Conservation (phyloP, 2,113 vertebrate species). For the Chaetura pelagica region DNA sequence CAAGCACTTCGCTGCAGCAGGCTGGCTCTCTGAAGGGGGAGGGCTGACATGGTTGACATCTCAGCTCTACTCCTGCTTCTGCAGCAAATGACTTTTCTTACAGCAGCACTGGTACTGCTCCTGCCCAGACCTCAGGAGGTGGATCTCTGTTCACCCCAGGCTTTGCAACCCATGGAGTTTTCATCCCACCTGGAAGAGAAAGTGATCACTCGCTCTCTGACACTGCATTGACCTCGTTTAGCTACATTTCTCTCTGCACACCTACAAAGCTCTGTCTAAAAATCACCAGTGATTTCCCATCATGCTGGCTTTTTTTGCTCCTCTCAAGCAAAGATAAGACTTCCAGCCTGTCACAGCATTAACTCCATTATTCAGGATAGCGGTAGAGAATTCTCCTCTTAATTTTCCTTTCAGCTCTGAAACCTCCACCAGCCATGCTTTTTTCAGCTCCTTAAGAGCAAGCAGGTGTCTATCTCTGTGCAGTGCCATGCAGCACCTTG, state of each 20-base stretch:
- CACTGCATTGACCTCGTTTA: neutral
- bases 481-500: neutral
- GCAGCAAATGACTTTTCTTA: neutral
- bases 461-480: neutral
- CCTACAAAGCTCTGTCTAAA: neutral
- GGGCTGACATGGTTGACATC: neutral
- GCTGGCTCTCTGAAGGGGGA: neutral
- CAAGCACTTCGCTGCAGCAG: neutral
- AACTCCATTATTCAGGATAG: neutral
- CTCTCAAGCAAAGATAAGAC: neutral
- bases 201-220: neutral
- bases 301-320: neutral
- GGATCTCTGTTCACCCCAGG: neutral
- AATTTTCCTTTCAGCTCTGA: neutral
- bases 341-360: neutral
- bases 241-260: neutral
- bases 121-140: neutral
- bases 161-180: neutral
- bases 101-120: rapidly evolving
- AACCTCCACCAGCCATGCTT: neutral
- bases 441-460: neutral
- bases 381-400: neutral
- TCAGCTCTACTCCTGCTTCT: neutral
- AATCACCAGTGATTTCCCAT: neutral
- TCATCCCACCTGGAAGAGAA: neutral